Evolutionary conservation across 2,113 vertebrate genomes (phyloP).

Genomic region (Alligator mississippiensis): DNA sequence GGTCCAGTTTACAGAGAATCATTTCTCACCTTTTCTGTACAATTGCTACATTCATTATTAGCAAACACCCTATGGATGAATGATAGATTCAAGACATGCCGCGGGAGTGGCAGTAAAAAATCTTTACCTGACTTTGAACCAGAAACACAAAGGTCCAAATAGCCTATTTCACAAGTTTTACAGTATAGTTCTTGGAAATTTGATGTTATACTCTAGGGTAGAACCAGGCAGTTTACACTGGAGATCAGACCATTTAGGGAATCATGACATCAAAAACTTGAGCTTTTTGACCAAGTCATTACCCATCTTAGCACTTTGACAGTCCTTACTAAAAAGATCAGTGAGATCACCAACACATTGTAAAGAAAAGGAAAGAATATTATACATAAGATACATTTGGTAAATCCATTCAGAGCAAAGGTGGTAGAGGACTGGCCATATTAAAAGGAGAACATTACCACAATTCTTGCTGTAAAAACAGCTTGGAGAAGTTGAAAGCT

Average conservation of each 20-base stretch:
- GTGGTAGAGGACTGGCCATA: too few relatives aligned
- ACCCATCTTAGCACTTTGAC: accelerated
- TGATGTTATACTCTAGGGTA: too few relatives aligned
- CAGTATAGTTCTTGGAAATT: too few relatives aligned
- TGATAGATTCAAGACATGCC: not conserved
- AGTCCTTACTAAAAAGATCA: not conserved
- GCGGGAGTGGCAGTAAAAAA: not conserved
- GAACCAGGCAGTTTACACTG: too few relatives aligned
- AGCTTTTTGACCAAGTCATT: not conserved
- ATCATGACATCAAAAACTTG: not conserved
- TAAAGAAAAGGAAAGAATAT: too few relatives aligned
- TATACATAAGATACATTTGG: too few relatives aligned
- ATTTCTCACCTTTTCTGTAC: not conserved
- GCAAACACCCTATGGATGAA: not conserved
- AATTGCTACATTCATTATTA: not conserved
- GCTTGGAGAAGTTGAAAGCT: not conserved
- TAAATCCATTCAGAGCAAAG: too few relatives aligned
- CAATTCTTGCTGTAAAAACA: not conserved
- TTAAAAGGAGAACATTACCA: too few relatives aligned
- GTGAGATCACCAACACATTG: not conserved
- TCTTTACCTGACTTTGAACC: not conserved
- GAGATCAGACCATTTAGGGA: too few relatives aligned
- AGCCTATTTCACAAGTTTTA: too few relatives aligned
- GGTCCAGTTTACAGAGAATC: not conserved
- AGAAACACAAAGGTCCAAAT: not conserved